Percentiles rank a stretch among this genome's conserved stretches.
phyloP scores from a whole-genome alignment of 2,797 vertebrate genomes.

The Morelia viridis region DNA sequence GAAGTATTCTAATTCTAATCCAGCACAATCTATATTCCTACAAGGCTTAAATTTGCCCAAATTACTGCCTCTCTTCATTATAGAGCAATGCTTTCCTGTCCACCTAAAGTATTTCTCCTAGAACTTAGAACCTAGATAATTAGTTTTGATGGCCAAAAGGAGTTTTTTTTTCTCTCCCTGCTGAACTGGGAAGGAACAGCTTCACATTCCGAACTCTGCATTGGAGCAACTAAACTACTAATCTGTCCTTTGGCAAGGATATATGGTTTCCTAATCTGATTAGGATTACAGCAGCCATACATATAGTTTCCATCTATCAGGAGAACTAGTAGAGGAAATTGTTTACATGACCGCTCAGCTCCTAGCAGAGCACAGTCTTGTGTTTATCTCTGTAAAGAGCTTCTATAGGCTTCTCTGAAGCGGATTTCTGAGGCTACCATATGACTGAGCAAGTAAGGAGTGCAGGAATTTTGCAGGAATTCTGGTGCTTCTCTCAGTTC shows the following conservation, averaged over 20 bases:
- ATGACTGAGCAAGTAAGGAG: not conserved
- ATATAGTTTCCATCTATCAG: not conserved
- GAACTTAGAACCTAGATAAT: not conserved
- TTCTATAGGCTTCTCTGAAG: not conserved
- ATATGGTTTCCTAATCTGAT: not conserved
- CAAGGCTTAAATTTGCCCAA: not conserved
- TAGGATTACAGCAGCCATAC: not conserved
- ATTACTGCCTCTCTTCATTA: not conserved
- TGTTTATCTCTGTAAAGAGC: not conserved
- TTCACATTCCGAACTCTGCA: not conserved
- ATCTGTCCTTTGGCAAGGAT: not conserved
- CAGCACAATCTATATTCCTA: not conserved
- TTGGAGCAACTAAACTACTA: not conserved
- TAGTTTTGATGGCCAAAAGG: not conserved
- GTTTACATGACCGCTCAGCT: not conserved
- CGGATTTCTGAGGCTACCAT: not conserved
- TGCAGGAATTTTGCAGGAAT: no score
- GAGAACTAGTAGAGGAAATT: not conserved
- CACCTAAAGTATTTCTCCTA: not conserved
- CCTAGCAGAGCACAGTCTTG: no score
- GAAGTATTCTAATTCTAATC: not conserved
- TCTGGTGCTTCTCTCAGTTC: conserved; percentile 71
- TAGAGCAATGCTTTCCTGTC: not conserved
- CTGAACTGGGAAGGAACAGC: not conserved
- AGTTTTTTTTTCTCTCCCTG: not conserved